phyloP scores from a whole-genome alignment of 2,113 vertebrate species.

The Mastomys coucha region DNA sequence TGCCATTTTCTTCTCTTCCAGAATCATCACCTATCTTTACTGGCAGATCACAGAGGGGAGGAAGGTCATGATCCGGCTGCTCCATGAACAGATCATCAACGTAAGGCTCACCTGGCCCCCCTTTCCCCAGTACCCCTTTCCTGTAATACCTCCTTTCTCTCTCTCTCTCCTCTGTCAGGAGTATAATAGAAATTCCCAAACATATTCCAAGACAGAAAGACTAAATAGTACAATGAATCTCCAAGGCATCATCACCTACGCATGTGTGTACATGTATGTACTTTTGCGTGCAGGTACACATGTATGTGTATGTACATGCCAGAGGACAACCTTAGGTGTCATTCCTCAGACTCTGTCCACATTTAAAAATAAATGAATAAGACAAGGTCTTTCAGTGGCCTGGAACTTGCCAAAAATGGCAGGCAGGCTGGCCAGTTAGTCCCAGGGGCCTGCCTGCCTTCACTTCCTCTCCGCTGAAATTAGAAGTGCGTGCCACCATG shows the following conservation, averaged over 20 bases:
- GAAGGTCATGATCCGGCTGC: conserved; percentile 87
- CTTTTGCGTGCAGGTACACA: too few relatives aligned
- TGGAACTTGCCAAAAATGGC: too few relatives aligned
- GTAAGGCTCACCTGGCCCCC: conserved; percentile 87
- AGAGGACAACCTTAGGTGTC: neutral
- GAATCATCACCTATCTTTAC: conserved; percentile 92
- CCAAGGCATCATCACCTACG: too few relatives aligned
- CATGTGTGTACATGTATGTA: neutral
- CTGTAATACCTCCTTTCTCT: neutral
- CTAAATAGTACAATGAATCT: neutral
- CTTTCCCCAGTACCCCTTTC: neutral
- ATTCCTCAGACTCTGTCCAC: neutral
- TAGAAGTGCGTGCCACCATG: too few relatives aligned
- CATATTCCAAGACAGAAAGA: neutral
- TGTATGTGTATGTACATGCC: neutral
- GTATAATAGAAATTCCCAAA: neutral
- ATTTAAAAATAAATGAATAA: too few relatives aligned
- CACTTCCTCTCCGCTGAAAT: neutral
- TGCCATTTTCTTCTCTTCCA: conserved; percentile 78
- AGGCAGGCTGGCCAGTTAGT: neutral
- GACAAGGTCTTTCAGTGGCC: neutral
- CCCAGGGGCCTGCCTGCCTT: neutral
- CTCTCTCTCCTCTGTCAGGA: neutral
- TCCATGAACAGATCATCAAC: conserved; percentile 92
- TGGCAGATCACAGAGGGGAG: conserved; percentile 93